Percentiles rank a stretch among this genome's conserved stretches.
These are phyloP conservation scores for Marronus borbonicus DNA, from an alignment of 2,888 invertebrate genomes.

Conservation along the genomic window DNA sequence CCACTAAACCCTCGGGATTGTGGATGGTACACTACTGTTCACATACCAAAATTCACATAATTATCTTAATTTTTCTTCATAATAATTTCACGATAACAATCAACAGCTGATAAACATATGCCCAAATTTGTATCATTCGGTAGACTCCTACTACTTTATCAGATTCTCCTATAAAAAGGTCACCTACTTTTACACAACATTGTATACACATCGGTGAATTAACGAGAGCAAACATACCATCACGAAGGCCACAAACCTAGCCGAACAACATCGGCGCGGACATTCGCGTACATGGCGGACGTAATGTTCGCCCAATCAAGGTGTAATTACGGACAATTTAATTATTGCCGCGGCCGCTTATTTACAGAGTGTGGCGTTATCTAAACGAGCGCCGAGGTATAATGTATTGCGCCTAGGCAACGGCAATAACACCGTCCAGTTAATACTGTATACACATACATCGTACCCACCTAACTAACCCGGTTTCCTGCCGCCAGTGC, in stretches of 20 bases:
- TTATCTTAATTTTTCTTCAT: no score
- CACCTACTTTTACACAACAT: background rate
- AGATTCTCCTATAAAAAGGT: constrained; percentile 19
- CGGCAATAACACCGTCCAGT: background rate
- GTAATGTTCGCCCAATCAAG: constrained; percentile 49
- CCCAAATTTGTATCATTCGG: no score
- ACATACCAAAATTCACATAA: no score
- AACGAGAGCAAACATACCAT: no score
- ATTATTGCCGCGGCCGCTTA: constrained; percentile 47
- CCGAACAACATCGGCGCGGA: background rate
- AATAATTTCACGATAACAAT: no score
- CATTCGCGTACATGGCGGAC: constrained; percentile 3
- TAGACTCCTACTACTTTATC: no score
- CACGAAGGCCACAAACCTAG: no score
- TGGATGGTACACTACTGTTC: no score
- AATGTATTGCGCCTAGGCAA: constrained; percentile 50
- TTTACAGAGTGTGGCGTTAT: constrained; percentile 49
- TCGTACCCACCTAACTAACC: constrained; percentile 28
- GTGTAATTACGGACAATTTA: constrained; percentile 50
- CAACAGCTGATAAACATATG: no score
- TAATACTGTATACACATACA: background rate
- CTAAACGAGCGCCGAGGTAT: constrained; percentile 46
- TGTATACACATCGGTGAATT: no score
- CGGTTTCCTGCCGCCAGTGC: constrained; percentile 53
- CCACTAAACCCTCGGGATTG: no score